Percentiles rank a stretch among this genome's conserved stretches.
Evolutionary conservation across 2,113 vertebrate species (phyloP).

Genomic region (Atherinomorus stipes): DNA sequence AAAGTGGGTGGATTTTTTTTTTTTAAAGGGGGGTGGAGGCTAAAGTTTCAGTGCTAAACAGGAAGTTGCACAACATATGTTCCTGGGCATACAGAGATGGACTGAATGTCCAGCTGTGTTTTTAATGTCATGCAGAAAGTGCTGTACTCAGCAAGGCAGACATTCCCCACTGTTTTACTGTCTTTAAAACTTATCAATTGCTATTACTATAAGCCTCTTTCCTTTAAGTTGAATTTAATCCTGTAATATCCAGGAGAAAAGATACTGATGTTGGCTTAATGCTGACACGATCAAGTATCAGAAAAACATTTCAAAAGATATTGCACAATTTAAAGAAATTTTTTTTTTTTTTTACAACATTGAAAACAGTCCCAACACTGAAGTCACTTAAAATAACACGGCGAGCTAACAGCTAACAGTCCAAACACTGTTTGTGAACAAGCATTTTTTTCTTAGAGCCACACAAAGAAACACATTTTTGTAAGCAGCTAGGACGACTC

Average conservation of each 20-base stretch:
- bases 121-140: slow-evolving; percentile 43
- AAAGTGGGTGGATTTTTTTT: slow-evolving; percentile 53
- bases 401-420: background rate
- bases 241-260: background rate
- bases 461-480: slow-evolving; percentile 4
- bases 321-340: slow-evolving; percentile 28
- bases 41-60: slow-evolving; percentile 69
- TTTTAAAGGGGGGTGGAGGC: slow-evolving; percentile 52
- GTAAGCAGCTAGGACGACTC: slow-evolving; percentile 1
- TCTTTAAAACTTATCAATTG: slow-evolving; percentile 40
- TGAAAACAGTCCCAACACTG: background rate
- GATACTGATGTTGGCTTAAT: slow-evolving; percentile 18
- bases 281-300: slow-evolving; percentile 36
- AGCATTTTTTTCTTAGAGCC: background rate
- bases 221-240: slow-evolving; percentile 9
- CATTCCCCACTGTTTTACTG: slow-evolving; percentile 54
- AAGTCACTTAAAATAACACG: background rate
- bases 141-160: slow-evolving; percentile 25
- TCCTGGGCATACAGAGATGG: slow-evolving; percentile 62
- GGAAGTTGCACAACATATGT: slow-evolving; percentile 81
- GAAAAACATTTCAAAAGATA: slow-evolving; percentile 28
- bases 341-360: slow-evolving; percentile 1
- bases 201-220: slow-evolving; percentile 41
- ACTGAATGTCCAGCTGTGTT: slow-evolving; percentile 72
- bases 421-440: slow-evolving; percentile 12